Evolutionary conservation across 1,140 invertebrate species (phyloP), one percentile per base, ranked within the genome.

Genomic region (Rhyacophila brunnea): DNA sequence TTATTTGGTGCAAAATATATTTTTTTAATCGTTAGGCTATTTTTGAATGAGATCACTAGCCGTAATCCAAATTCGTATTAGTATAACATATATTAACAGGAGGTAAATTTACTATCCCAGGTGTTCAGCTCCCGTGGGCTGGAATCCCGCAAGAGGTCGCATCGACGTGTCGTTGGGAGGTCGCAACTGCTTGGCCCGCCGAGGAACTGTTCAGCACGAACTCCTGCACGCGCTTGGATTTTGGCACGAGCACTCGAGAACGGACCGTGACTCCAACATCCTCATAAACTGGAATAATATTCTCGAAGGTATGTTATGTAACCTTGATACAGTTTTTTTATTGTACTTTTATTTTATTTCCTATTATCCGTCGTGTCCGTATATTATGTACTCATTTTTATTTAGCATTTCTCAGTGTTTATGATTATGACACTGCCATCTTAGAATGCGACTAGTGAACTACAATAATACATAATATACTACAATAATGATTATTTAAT

Each of bases 191-290:
- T 58, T 68, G 3, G 18, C 48, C 17, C 62, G 62, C 17, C 63
- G 68, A 32, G 81, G 80, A 15, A 71, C 72, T n/a, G 73, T 81
- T 15, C 68, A 77, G 7, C 81, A 83, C 61, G 81, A 83, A 65
- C 70, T 82, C 18, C 66, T 81, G 50, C 81, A 83, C 57, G 70
- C 75, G 1, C 68, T 81, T 9, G 80, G 80, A 15, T 72, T 82
- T n/a, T 71, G 68, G 59, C 80, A 81, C 47, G 79, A 82, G 57
- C 80, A 81, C 44, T 68, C 71, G 1, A 62, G 80, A 10, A 65
- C 68, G 1, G 80, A 81, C 58, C 57, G 80, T 20, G 78, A 81
- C 58, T 47, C 70, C 6, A 74, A 73, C 58, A 72, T 81, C 32
- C 68, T 58, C 6, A 70, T 81, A 15, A 60, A 72, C 18, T 78